Evolutionary conservation across 2,113 vertebrate genomes (phyloP), one percentile per base, ranked within the genome.

Genomic region (Notothenia coriiceps): DNA sequence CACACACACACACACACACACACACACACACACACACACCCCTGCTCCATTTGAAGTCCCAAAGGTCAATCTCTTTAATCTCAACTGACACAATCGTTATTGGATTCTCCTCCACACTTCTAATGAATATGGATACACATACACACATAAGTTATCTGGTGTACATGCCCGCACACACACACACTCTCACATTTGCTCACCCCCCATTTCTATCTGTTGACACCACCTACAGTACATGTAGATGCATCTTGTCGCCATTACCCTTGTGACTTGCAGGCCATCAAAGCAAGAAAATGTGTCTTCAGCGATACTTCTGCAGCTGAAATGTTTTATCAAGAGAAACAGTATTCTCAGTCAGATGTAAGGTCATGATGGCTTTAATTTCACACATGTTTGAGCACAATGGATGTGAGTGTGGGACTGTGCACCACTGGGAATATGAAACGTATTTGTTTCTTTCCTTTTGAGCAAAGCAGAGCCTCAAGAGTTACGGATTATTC

Each of bases 101-200:
- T 89, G 91, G 84, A 86, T 87, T 89, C 79, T 85, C 84, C 75
- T 82, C 71, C 35, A 18, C 71, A 67, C 80, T 7, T 57, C 46
- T 95, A 93, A 98, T 97, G 96, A 97, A 97, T 97, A 97, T 97
- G 95, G 94, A 96, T 89, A 5, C 83, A 0, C 96, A 95, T 94
- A 93, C 10, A 87, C 74, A 78, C 75, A 83, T 61, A 82, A 25
- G 62, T 60, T 13, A 65, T 71, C 65, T 59, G 80, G 64, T 64
- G 75, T 61, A 74, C 75, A 74, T 47, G 20, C 29, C 20, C 49
- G 95, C 94, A 92, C 9, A 86, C 74, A 54, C 51, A 79, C 77
- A 83, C 14, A 25, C 25, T 63, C 64, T 55, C 66, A 62, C 18
- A 15, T 25, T 10, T 1, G 6, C 54, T 52, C 22, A 2, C 3